phyloP scores from a whole-genome alignment of 2,888 invertebrate genomes.

The Cyrtodaria siliqua region DNA sequence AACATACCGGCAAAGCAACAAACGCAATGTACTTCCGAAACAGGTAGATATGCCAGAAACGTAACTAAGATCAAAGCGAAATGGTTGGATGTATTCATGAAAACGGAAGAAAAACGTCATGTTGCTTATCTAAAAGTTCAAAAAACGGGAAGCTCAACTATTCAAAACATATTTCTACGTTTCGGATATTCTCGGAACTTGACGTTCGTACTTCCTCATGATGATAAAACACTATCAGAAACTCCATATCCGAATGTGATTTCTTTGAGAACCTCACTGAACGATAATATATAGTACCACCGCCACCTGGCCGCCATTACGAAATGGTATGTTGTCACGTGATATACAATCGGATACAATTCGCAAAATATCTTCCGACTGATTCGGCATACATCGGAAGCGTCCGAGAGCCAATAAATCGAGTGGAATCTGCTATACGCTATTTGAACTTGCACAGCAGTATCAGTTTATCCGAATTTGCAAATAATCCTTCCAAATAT shows the following conservation, averaged over 20 bases:
- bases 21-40: too few relatives aligned
- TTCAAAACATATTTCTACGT: too few relatives aligned
- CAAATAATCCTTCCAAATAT: slow-evolving; percentile 44
- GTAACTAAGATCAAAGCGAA: too few relatives aligned
- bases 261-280: slow-evolving; percentile 21
- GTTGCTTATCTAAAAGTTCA: slow-evolving; percentile 68
- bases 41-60: too few relatives aligned
- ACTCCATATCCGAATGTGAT: slow-evolving; percentile 52
- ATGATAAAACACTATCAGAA: slow-evolving; percentile 28
- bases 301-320: slow-evolving; percentile 54
- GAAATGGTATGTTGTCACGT: too few relatives aligned
- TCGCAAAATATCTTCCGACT: too few relatives aligned
- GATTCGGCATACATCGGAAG: too few relatives aligned
- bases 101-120: slow-evolving; percentile 44
- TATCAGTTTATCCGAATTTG: slow-evolving; percentile 38
- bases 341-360: too few relatives aligned
- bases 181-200: too few relatives aligned
- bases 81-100: too few relatives aligned
- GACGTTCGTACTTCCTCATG: too few relatives aligned
- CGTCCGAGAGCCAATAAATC: slow-evolving; percentile 63
- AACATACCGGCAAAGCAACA: too few relatives aligned
- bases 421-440: slow-evolving; percentile 53
- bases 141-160: slow-evolving; percentile 66
- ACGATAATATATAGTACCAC: slow-evolving; percentile 45
- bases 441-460: slow-evolving; percentile 47